These are phyloP conservation scores for Oncorhynchus keta DNA, from an alignment of 2,113 vertebrate genomes.

Conservation along the genomic window DNA sequence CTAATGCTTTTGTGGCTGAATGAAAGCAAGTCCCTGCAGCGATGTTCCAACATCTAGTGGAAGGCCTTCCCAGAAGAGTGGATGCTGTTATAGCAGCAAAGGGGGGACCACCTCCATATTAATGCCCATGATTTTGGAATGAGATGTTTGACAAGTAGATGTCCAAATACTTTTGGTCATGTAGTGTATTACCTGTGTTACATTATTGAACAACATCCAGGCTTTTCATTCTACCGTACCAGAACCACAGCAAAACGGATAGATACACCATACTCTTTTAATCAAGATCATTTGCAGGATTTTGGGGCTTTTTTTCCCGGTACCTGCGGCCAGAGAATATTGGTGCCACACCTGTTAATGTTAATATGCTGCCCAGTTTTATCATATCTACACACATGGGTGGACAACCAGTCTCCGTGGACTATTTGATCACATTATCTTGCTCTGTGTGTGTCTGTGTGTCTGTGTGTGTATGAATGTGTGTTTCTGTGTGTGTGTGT, in stretches of 20 bases:
- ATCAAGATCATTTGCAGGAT: background rate
- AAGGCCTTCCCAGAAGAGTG: too few relatives aligned
- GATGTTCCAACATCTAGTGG: too few relatives aligned
- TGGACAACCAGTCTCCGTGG: conserved; percentile 43
- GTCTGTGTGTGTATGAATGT: background rate
- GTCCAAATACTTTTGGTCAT: too few relatives aligned
- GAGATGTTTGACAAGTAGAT: too few relatives aligned
- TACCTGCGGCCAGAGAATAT: conserved; percentile 19
- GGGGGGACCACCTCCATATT: too few relatives aligned
- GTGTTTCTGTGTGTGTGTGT: background rate
- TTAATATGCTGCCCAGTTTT: background rate
- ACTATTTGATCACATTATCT: conserved; percentile 49
- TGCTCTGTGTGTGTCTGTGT: background rate
- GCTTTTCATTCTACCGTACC: conserved; percentile 5
- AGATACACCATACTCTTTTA: conserved; percentile 14
- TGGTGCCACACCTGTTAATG: conserved; percentile 16
- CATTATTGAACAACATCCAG: background rate
- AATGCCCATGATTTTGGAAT: too few relatives aligned
- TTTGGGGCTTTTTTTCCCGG: background rate
- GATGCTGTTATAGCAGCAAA: too few relatives aligned
- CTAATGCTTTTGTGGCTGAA: too few relatives aligned
- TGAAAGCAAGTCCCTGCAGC: too few relatives aligned
- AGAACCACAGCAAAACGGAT: conserved; percentile 1
- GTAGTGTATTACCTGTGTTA: background rate
- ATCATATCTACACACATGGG: conserved; percentile 30